These are phyloP conservation scores for Ectemnius cavifrons DNA, from an alignment of 2,888 invertebrate genomes.

Conservation along the genomic window DNA sequence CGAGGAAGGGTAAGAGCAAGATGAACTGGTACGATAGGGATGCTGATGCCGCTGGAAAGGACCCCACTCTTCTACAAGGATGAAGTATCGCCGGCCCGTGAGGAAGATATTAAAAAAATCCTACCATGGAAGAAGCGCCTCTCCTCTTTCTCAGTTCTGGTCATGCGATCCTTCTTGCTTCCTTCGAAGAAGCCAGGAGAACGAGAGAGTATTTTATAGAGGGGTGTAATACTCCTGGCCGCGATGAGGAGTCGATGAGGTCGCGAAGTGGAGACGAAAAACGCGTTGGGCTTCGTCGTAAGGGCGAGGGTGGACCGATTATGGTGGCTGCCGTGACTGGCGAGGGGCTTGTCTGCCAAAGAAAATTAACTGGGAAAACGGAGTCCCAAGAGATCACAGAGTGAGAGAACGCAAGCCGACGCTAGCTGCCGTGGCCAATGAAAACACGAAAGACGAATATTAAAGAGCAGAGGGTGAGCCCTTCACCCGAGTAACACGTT, in stretches of 20 bases:
- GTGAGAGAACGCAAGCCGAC: neutral
- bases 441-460: constrained; percentile 40
- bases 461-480: constrained; percentile 46
- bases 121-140: neutral
- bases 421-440: constrained; percentile 10
- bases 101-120: constrained; percentile 42
- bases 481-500: constrained; percentile 27
- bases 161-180: neutral
- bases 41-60: constrained; percentile 7
- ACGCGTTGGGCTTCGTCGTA: constrained; percentile 2
- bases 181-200: neutral
- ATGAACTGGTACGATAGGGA: constrained; percentile 3
- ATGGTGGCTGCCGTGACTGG: constrained; percentile 12
- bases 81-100: constrained; percentile 45
- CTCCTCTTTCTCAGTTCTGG: neutral
- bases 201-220: neutral
- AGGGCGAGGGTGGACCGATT: constrained; percentile 14
- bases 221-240: neutral
- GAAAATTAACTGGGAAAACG: neutral
- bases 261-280: neutral
- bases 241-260: neutral
- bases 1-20: neutral
- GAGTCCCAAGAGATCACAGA: neutral
- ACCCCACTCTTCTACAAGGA: constrained; percentile 18
- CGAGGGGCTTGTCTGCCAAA: constrained; percentile 1